phyloP scores from a whole-genome alignment of 2,797 vertebrate species.

The Lacerta agilis region DNA sequence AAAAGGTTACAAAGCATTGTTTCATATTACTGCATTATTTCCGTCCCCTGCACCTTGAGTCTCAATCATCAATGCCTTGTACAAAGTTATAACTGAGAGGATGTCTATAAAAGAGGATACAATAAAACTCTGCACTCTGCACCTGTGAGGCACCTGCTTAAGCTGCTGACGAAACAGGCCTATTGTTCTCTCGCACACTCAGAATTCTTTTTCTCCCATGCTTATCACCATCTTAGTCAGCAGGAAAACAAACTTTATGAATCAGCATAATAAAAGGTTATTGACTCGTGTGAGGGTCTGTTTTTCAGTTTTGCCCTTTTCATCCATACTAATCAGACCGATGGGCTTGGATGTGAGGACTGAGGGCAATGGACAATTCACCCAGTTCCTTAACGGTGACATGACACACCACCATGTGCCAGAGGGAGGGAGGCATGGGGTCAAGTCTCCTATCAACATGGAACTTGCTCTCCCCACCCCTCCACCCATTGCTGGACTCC shows the following conservation, averaged over 20 bases:
- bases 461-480: no score
- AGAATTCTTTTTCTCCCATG: not conserved
- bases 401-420: no score
- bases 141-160: not conserved
- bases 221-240: not conserved
- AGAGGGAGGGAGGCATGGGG: no score
- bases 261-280: not conserved
- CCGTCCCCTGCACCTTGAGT: not conserved
- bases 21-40: not conserved
- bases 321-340: not conserved
- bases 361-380: not conserved
- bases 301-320: not conserved
- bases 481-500: no score
- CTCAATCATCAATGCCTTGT: not conserved
- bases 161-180: not conserved
- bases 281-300: not conserved
- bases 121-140: not conserved
- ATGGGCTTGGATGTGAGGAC: not conserved
- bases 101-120: not conserved
- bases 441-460: no score
- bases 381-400: not conserved
- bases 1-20: not conserved
- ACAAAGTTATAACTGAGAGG: not conserved
- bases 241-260: not conserved
- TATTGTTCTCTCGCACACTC: not conserved